Percentiles rank a stretch among this genome's conserved stretches.
Evolutionary conservation across 2,113 vertebrate genomes (phyloP).

Genomic region (Jaculus jaculus): DNA sequence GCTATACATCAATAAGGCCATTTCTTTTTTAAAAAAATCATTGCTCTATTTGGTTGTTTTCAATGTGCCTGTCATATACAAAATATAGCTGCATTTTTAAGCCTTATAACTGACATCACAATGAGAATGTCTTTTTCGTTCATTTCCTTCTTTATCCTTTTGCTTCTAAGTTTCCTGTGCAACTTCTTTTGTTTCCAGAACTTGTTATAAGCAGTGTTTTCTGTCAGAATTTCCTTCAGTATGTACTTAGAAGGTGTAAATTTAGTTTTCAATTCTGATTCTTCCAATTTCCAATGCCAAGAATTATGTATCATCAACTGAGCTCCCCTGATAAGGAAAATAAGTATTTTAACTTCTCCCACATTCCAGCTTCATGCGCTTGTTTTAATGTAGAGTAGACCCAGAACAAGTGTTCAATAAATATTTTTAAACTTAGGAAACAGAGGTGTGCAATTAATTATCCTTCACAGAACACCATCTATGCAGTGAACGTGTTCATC

Average conservation of each 20-base stretch:
- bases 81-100: neutral
- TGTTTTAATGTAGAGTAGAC: neutral
- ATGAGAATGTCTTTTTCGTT: neutral
- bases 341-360: neutral
- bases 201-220: neutral
- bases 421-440: conserved; percentile 15
- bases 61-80: neutral
- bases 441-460: neutral
- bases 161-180: neutral
- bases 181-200: conserved; percentile 14
- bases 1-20: neutral
- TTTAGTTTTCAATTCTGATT: conserved; percentile 1
- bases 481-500: neutral
- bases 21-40: neutral
- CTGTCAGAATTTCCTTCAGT: neutral
- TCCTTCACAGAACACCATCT: neutral
- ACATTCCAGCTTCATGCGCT: neutral
- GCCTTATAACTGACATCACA: neutral
- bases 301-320: neutral
- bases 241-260: neutral
- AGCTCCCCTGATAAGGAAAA: neutral
- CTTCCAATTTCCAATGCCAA: neutral
- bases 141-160: neutral
- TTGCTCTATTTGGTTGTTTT: conserved; percentile 22
- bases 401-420: neutral